A percentile compares a stretch with the other conserved stretches of the same genome.
phyloP scores from a whole-genome alignment of 2,113 vertebrate genomes.

The Dendrocopos noguchii region DNA sequence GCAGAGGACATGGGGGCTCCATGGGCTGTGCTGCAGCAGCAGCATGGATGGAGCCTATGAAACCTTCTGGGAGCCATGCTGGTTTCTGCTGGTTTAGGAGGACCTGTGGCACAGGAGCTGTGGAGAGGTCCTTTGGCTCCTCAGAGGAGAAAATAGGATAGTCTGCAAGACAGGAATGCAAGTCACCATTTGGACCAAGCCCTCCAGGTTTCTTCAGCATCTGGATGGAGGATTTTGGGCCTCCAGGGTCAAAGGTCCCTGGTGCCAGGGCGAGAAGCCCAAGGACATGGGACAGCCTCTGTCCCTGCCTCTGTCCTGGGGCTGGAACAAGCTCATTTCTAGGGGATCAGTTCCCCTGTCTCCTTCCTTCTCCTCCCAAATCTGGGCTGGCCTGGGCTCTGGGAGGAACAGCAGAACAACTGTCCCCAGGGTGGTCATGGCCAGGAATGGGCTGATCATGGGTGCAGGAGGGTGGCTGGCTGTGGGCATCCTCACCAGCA shows the following conservation, averaged over 20 bases:
- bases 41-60: not conserved
- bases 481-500: not conserved
- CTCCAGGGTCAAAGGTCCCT: not conserved
- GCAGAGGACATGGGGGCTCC: accelerated
- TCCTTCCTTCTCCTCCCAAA: not conserved
- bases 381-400: not conserved
- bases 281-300: not conserved
- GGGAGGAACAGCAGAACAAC: not conserved
- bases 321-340: not conserved
- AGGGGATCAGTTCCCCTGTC: not conserved
- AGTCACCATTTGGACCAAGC: not conserved
- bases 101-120: not conserved
- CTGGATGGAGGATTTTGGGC: not conserved
- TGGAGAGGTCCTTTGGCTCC: not conserved
- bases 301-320: not conserved
- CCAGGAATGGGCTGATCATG: not conserved
- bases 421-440: not conserved
- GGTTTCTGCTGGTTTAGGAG: not conserved
- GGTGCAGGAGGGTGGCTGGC: not conserved
- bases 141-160: not conserved
- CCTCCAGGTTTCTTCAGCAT: not conserved
- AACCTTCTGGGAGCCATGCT: not conserved
- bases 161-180: not conserved
- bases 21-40: not conserved
- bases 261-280: not conserved